These are phyloP conservation scores for Scomber japonicus DNA, from an alignment of 2,113 vertebrate genomes.

Conservation along the genomic window DNA sequence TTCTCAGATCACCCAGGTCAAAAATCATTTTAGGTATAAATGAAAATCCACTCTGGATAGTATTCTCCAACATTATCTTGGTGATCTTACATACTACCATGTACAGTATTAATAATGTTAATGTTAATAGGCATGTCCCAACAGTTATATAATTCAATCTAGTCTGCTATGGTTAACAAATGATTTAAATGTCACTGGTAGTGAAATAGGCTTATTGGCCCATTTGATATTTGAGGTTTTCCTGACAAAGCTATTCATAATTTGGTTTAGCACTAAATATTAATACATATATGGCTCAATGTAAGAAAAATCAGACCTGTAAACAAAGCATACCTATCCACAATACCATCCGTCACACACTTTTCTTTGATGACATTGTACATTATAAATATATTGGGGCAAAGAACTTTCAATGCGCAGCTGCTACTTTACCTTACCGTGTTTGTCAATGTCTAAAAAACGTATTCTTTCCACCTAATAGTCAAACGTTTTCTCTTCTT, in stretches of 20 bases:
- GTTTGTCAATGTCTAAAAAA: constrained; percentile 2
- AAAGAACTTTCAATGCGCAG: constrained; percentile 6
- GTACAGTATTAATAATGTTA: no score
- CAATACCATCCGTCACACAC: not conserved
- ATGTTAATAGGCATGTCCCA: not conserved
- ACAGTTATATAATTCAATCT: not conserved
- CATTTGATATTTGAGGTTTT: constrained; percentile 26
- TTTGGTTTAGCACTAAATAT: constrained; percentile 7
- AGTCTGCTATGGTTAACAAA: constrained; percentile 14
- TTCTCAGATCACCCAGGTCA: not conserved
- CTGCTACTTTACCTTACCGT: not conserved
- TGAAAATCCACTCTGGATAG: constrained; percentile 9
- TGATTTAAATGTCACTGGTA: not conserved
- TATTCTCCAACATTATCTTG: not conserved
- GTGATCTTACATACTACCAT: not conserved
- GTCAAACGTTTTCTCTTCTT: no score
- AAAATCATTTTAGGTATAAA: constrained; percentile 33
- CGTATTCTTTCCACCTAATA: not conserved
- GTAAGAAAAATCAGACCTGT: not conserved
- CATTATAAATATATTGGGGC: not conserved
- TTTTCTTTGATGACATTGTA: constrained; percentile 7
- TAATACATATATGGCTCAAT: not conserved
- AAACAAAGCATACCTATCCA: not conserved
- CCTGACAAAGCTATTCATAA: not conserved
- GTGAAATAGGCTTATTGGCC: not conserved